Conservation (phyloP, 1,140 invertebrate species). For the Rhopalosiphum padi region DNA sequence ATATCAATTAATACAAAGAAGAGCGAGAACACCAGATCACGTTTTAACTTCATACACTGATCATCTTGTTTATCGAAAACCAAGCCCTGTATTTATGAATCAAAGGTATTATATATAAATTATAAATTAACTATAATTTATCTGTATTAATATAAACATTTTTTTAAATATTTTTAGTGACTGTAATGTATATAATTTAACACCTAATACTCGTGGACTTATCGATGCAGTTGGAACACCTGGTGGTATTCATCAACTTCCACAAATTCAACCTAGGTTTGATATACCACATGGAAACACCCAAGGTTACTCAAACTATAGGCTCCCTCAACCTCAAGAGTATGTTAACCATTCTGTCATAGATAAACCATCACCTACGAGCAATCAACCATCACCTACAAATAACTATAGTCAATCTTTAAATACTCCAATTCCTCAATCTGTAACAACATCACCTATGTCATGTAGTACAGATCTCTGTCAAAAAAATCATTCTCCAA, state of each 20-base stretch:
- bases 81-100: conserved; percentile 56
- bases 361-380: conserved; percentile 18
- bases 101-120: conserved; percentile 55
- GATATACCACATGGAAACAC: conserved; percentile 41
- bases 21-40: conserved; percentile 58
- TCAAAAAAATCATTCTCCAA: conserved; percentile 47
- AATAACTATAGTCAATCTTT: conserved; percentile 52
- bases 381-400: conserved; percentile 45
- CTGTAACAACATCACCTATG: conserved; percentile 41
- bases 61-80: conserved; percentile 58
- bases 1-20: conserved; percentile 48
- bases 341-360: conserved; percentile 36
- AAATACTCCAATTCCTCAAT: conserved; percentile 47
- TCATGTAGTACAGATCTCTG: conserved; percentile 41
- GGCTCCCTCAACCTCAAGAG: conserved; percentile 36
- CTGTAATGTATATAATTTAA: conserved; percentile 50
- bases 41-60: conserved; percentile 58
- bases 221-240: conserved; percentile 50
- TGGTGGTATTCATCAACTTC: conserved; percentile 52
- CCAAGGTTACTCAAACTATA: conserved; percentile 41
- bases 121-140: neutral
- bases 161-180: conserved; percentile 24
- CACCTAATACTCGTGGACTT: conserved; percentile 50
- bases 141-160: neutral
- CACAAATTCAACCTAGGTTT: conserved; percentile 53